Evolutionary conservation across 2,888 invertebrate genomes (phyloP).

Genomic region (Gymnoscelis rufifasciata): DNA sequence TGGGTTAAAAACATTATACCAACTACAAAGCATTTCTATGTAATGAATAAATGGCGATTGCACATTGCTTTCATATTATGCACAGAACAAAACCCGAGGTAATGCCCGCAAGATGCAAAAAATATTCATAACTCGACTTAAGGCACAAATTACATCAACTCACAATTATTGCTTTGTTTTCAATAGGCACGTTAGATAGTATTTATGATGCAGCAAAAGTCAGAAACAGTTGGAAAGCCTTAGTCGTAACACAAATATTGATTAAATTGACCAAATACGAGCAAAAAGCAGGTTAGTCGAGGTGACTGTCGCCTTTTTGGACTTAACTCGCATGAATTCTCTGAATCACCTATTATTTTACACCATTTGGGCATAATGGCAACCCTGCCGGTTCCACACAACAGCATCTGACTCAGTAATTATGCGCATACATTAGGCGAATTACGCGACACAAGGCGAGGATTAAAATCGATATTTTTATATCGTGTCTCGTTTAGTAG

Average conservation of each 20-base stretch:
- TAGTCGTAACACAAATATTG: no score
- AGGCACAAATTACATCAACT: no score
- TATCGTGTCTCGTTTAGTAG: conserved; percentile 12
- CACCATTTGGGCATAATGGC: conserved; percentile 15
- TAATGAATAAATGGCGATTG: no score
- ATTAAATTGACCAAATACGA: not conserved
- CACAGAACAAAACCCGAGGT: not conserved
- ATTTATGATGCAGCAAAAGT: no score
- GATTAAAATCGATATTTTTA: conserved; percentile 34
- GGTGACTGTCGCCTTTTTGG: not conserved
- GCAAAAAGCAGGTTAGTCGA: not conserved
- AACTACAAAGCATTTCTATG: no score
- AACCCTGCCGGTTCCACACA: conserved; percentile 26
- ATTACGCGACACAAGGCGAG: conserved; percentile 32
- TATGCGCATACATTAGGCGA: conserved; percentile 49
- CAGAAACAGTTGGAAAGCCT: no score
- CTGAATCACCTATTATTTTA: conserved; percentile 16
- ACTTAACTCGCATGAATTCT: not conserved
- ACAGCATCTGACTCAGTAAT: conserved; percentile 35
- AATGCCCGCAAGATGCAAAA: not conserved
- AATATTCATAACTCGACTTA: not conserved
- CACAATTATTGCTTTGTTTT: no score
- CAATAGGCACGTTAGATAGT: no score
- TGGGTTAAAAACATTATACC: no score
- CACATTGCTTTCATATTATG: not conserved